Evolutionary conservation across 2,888 invertebrate genomes (phyloP).

Genomic region (Tanypteryx hageni): DNA sequence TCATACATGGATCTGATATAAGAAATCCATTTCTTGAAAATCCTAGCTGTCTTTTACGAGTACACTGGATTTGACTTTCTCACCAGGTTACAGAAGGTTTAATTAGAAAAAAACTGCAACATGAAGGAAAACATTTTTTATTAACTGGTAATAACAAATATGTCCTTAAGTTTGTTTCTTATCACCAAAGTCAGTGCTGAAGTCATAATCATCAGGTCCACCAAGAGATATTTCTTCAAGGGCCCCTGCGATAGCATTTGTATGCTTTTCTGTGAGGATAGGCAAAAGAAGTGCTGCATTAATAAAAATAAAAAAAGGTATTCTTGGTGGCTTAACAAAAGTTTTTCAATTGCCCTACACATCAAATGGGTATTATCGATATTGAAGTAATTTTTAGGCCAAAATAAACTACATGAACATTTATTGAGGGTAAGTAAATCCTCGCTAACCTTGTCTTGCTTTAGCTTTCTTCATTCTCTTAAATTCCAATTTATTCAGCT

Average conservation of each 20-base stretch:
- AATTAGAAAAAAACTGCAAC: background rate
- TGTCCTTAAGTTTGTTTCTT: background rate
- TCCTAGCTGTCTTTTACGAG: too few species aligned
- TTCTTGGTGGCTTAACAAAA: background rate
- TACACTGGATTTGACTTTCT: too few species aligned
- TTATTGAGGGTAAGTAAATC: background rate
- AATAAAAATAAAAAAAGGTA: background rate
- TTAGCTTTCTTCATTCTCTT: slow-evolving; percentile 82
- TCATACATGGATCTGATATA: too few species aligned
- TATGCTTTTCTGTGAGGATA: slow-evolving; percentile 23
- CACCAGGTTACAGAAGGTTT: too few species aligned
- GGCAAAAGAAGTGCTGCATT: background rate
- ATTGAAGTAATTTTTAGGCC: background rate
- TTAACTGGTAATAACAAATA: background rate
- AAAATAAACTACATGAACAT: background rate
- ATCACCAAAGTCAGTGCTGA: slow-evolving; percentile 36
- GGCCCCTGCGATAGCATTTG: slow-evolving; percentile 25
- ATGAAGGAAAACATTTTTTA: slow-evolving; percentile 8
- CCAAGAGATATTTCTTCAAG: slow-evolving; percentile 39
- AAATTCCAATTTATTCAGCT: slow-evolving; percentile 80
- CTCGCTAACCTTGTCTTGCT: slow-evolving; percentile 74
- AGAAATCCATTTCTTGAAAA: too few species aligned
- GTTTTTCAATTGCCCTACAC: too few species aligned
- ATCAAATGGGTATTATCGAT: background rate
- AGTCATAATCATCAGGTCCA: slow-evolving; percentile 18